Evolutionary conservation across 2,113 vertebrate genomes (phyloP).

Genomic region (Dendrocopos noguchii): DNA sequence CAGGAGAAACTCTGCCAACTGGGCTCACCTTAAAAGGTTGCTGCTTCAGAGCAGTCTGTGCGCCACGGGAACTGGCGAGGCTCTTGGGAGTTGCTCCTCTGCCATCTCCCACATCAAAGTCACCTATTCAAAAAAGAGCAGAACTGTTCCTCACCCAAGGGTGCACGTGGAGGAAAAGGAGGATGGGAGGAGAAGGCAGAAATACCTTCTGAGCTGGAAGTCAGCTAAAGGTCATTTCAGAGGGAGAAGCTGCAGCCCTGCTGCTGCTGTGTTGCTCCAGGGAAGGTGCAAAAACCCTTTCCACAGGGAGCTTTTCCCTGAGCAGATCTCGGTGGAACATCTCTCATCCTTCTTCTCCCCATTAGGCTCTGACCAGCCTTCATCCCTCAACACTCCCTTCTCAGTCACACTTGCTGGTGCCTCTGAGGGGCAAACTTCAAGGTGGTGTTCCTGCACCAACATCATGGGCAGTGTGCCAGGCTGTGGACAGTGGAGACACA

Average conservation of each 20-base stretch:
- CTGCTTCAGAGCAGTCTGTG: background rate
- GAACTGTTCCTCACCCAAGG: background rate
- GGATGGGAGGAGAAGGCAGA: background rate
- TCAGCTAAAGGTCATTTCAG: background rate
- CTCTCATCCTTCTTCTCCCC: background rate
- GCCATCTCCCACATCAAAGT: background rate
- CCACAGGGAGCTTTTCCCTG: background rate
- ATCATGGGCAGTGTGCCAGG: background rate
- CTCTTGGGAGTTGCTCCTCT: background rate
- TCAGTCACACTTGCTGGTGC: background rate
- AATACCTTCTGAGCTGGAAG: background rate
- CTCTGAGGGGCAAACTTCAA: background rate
- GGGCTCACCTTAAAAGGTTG: background rate
- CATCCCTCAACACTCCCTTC: background rate
- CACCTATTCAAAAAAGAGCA: background rate
- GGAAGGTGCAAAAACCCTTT: background rate
- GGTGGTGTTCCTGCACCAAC: fast-evolving
- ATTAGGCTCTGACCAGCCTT: background rate
- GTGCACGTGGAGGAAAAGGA: background rate
- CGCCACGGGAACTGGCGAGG: background rate
- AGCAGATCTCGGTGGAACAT: background rate
- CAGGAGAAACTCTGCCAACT: background rate
- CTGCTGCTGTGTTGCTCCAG: background rate
- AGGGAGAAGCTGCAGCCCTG: background rate
- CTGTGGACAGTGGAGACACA: background rate